A percentile compares a stretch with the other conserved stretches of the same genome.
These are phyloP conservation scores for Aleiodes sp. DNA, from an alignment of 1,140 invertebrate genomes.

Conservation along the genomic window DNA sequence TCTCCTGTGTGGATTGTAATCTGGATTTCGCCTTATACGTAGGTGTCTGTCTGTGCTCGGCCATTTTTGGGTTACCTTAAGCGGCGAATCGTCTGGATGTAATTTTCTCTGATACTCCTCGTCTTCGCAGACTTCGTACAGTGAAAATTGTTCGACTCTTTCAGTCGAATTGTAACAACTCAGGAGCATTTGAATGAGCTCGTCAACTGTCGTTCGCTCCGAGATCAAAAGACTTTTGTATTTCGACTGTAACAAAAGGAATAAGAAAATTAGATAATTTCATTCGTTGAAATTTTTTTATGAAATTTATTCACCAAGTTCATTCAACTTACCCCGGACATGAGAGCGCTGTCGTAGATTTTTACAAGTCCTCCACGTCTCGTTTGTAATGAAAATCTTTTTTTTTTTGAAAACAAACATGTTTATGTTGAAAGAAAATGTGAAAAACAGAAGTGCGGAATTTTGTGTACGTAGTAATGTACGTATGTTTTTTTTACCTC, in stretches of 20 bases:
- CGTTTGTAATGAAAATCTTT: slow-evolving; percentile 85
- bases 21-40: slow-evolving; percentile 79
- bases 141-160: slow-evolving; percentile 83
- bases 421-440: no score
- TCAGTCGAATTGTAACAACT: slow-evolving; percentile 87
- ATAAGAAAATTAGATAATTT: slow-evolving; percentile 28
- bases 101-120: slow-evolving; percentile 86
- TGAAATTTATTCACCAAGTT: background rate
- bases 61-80: slow-evolving; percentile 85
- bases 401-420: no score
- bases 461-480: no score
- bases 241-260: slow-evolving; percentile 72
- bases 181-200: slow-evolving; percentile 85
- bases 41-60: slow-evolving; percentile 76
- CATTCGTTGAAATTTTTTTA: background rate
- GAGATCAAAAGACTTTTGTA: slow-evolving; percentile 92
- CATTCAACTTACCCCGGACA: slow-evolving; percentile 76
- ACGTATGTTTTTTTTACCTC: slow-evolving; percentile 67
- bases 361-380: slow-evolving; percentile 86
- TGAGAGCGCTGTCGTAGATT: slow-evolving; percentile 89
- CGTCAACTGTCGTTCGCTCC: slow-evolving; percentile 88
- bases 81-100: slow-evolving; percentile 84
- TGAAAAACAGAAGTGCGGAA: no score
- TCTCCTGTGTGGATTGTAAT: slow-evolving; percentile 74
- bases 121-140: slow-evolving; percentile 82